phyloP scores from a whole-genome alignment of 1,140 invertebrate genomes.

The Anoplolepis gracilipes region DNA sequence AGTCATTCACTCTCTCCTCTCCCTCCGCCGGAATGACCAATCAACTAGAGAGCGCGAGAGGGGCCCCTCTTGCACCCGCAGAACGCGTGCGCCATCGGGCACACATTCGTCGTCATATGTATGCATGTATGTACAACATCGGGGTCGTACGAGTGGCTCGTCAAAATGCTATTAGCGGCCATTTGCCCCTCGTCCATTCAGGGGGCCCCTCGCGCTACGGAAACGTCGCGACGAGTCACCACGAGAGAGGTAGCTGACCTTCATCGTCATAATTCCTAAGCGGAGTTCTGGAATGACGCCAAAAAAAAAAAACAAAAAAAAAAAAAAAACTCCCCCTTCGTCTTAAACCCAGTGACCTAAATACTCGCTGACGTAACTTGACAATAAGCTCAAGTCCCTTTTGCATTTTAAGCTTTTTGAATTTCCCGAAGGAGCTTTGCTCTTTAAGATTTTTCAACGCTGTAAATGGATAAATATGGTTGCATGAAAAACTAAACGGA shows the following conservation, averaged over 20 bases:
- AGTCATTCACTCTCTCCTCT: constrained; percentile 79
- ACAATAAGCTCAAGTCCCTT: background rate
- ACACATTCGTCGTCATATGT: constrained; percentile 19
- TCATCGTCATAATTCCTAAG: background rate
- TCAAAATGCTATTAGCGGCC: constrained; percentile 73
- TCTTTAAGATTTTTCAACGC: background rate
- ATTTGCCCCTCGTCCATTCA: constrained; percentile 64
- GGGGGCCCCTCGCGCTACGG: constrained; percentile 36
- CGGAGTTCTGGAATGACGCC: background rate
- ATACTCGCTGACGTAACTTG: constrained; percentile 46
- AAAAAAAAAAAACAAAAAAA: too few species aligned
- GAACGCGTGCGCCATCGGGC: constrained; percentile 64
- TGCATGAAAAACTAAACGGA: constrained; percentile 14
- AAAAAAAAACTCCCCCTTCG: too few species aligned
- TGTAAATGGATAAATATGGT: background rate
- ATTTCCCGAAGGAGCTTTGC: background rate
- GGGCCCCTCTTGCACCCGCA: constrained; percentile 67
- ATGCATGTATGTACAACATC: background rate
- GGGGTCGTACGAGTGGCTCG: constrained; percentile 49
- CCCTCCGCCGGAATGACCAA: constrained; percentile 79
- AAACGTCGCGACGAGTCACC: constrained; percentile 30
- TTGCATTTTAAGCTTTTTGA: background rate
- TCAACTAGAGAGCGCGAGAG: constrained; percentile 76
- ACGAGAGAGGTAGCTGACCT: constrained; percentile 41
- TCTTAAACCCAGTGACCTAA: constrained; percentile 30